Evolutionary conservation across 2,113 vertebrate genomes (phyloP).

Genomic region (Myotis yumanensis): DNA sequence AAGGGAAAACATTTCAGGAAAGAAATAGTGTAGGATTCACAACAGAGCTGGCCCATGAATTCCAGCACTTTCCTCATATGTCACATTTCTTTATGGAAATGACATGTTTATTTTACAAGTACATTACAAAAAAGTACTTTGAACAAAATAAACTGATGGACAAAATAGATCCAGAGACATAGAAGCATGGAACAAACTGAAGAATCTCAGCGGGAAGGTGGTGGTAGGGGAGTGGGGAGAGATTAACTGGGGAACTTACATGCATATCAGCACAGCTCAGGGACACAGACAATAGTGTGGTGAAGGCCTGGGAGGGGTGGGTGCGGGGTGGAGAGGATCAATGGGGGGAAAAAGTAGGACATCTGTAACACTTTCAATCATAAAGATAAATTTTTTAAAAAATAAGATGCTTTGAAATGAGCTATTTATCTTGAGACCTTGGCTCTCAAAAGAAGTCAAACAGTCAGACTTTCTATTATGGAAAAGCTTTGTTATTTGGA

Average conservation of each 20-base stretch:
- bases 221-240: no score
- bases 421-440: not conserved
- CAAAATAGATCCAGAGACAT: no score
- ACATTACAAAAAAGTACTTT: not conserved
- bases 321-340: no score
- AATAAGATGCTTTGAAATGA: not conserved
- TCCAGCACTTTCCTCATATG: not conserved
- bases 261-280: no score
- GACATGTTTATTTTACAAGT: not conserved
- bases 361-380: no score
- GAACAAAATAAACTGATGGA: not conserved
- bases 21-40: not conserved
- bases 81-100: constrained; percentile 17
- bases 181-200: no score
- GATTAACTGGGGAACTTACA: no score
- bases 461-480: not conserved
- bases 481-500: not conserved
- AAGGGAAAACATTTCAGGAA: not conserved
- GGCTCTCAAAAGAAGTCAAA: constrained; percentile 11
- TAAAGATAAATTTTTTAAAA: not conserved
- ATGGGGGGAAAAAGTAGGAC: no score
- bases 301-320: no score
- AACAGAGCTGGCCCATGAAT: not conserved
- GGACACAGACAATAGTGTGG: no score
- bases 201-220: no score